Base-by-base conservation (phyloP, 2,888 invertebrate genomes). In the Myopa testacea region DNA sequence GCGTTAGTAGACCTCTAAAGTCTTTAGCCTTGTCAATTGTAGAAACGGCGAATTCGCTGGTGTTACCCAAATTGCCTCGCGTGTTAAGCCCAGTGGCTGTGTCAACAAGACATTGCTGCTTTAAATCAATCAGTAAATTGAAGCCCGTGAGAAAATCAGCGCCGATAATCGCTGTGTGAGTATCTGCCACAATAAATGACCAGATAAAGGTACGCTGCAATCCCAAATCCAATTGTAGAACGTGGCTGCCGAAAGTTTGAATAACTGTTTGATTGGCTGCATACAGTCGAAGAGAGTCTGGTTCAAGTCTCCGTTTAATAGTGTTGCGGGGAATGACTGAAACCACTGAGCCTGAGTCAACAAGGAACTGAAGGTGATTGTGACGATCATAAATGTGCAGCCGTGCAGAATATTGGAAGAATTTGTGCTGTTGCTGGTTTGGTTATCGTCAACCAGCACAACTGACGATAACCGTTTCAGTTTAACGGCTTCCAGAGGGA, bases 331-430 rank as follows among this genome's bases (percentile, higher is more conserved):
- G 81, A 52, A 82, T 38, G 1, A 79, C 75, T 55, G 81, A 81
- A 37, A 81, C 79, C 19, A 78, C 75, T 16, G 82, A 82, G 16
- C 80, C 81, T 19, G 82, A 81, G 73, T 82, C 82, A 73, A 81
- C 72, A 19, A 83, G 73, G 75, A 81, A 82, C 55, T 58, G 26
- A 5, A 26, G 63, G 16, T 68, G 75, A 3, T 68, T 76, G 38
- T 52, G 34, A 4, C 70, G 72, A 16, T 80, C 78, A 19, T 45
- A 76, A 45, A 80, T 52, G 45, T 79, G 67, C 38, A 73, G 60
- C 16, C 74, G 14, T 5, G 58, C n/a, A 19, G n/a, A 4, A 40
- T 69, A 8, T 38, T 45, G 4, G 19, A 69, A 19, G 75, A 50
- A 68, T 74, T 19, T 70, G 55, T 38, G 65, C 65, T 76, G 19